Conservation (phyloP, 1,140 invertebrate genomes). For the Panonychus citri region DNA sequence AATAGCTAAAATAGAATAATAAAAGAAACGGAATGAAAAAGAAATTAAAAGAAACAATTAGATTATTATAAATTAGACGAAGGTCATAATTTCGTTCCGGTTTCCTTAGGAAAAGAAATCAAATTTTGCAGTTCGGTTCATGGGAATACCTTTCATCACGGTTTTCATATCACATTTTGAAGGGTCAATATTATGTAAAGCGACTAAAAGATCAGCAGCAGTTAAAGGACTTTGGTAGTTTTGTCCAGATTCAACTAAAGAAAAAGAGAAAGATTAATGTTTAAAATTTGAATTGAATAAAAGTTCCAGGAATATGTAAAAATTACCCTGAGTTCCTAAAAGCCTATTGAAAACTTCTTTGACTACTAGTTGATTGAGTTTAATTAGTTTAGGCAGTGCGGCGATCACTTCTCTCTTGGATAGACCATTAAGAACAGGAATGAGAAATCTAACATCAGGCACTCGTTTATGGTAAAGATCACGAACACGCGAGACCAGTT, state of each 20-base stretch:
- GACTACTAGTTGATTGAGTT: constrained; percentile 82
- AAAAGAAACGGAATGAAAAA: not conserved
- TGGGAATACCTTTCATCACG: constrained; percentile 55
- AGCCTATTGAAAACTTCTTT: constrained; percentile 47
- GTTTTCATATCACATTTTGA: constrained; percentile 75
- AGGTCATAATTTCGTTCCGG: too few relatives aligned
- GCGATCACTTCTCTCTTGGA: constrained; percentile 69
- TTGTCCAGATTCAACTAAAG: not conserved
- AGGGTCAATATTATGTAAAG: constrained; percentile 73
- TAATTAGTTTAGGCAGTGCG: constrained; percentile 84
- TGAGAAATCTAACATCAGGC: constrained; percentile 85
- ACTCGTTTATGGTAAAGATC: constrained; percentile 78
- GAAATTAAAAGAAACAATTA: too few relatives aligned
- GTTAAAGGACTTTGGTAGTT: constrained; percentile 38
- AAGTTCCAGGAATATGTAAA: not conserved
- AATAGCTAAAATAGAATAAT: constrained; percentile 47
- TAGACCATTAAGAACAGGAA: constrained; percentile 80
- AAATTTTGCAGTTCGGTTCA: too few relatives aligned
- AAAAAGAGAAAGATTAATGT: not conserved
- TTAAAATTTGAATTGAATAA: not conserved
- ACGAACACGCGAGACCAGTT: constrained; percentile 61
- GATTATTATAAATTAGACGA: constrained; percentile 32
- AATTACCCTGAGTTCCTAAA: constrained; percentile 25
- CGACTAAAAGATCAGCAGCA: constrained; percentile 72
- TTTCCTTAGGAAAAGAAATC: too few relatives aligned